Conservation (phyloP, 2,888 invertebrate genomes). For the Sturmia bella region DNA sequence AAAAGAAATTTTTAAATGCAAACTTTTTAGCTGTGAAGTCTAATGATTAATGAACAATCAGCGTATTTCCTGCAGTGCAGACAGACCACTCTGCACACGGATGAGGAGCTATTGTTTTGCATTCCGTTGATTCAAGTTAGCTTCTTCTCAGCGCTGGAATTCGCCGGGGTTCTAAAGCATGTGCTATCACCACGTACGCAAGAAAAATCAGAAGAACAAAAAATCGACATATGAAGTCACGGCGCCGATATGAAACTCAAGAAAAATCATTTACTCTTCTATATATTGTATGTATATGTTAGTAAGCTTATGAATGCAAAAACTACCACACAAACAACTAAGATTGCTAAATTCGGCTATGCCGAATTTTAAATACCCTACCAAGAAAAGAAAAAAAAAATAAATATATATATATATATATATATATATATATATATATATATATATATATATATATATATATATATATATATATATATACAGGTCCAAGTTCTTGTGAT, state of each 20-base stretch:
- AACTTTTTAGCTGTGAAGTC: background rate
- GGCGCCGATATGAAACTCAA: conserved; percentile 44
- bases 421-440: background rate
- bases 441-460: background rate
- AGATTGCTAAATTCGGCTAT: no score
- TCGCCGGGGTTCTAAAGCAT: conserved; percentile 51
- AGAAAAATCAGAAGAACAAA: conserved; percentile 35
- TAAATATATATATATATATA: background rate
- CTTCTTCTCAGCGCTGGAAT: conserved; percentile 62
- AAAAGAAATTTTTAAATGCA: conserved; percentile 22
- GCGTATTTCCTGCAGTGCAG: conserved; percentile 52
- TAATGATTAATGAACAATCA: background rate
- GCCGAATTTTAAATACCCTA: no score
- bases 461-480: no score
- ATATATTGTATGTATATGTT: background rate
- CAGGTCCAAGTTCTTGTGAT: no score
- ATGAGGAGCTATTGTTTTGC: conserved; percentile 69
- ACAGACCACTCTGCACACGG: conserved; percentile 55
- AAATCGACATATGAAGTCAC: conserved; percentile 68
- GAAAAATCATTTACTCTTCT: background rate
- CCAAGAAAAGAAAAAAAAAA: no score
- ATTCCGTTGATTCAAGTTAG: conserved; percentile 68
- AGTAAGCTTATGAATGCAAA: no score
- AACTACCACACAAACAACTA: no score
- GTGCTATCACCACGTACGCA: conserved; percentile 64